Evolutionary conservation across 2,888 invertebrate genomes (phyloP).

Genomic region (Temnothorax unifasciatus): DNA sequence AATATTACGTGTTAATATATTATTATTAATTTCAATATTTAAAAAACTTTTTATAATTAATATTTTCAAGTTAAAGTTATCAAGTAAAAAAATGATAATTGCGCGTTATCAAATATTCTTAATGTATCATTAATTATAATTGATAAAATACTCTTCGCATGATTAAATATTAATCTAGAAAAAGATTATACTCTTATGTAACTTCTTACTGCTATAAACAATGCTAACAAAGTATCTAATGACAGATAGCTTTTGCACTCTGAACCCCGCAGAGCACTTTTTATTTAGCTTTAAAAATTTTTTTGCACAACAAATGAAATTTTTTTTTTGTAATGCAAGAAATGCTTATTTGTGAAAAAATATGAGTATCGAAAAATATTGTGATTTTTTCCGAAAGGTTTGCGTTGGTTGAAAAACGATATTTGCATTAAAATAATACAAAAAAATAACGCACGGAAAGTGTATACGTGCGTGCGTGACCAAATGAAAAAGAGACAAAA

Average conservation of each 20-base stretch:
- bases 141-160: neutral
- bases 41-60: neutral
- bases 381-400: slow-evolving; percentile 1
- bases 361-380: slow-evolving; percentile 5
- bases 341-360: slow-evolving; percentile 1
- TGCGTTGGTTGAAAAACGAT: slow-evolving; percentile 18
- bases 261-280: neutral
- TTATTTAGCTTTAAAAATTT: neutral
- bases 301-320: neutral
- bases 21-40: neutral
- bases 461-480: neutral
- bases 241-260: neutral
- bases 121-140: neutral
- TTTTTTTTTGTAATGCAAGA: slow-evolving; percentile 23
- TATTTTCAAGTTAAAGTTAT: neutral
- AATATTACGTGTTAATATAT: neutral
- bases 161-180: neutral
- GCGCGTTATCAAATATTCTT: neutral
- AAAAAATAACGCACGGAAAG: slow-evolving; percentile 16
- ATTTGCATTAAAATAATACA: slow-evolving; percentile 40
- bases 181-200: neutral
- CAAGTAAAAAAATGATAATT: neutral
- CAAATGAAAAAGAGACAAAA: neutral
- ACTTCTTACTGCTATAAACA: neutral
- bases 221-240: neutral